phyloP scores from a whole-genome alignment of 2,113 vertebrate species.

The Neomonachus schauinslandi region DNA sequence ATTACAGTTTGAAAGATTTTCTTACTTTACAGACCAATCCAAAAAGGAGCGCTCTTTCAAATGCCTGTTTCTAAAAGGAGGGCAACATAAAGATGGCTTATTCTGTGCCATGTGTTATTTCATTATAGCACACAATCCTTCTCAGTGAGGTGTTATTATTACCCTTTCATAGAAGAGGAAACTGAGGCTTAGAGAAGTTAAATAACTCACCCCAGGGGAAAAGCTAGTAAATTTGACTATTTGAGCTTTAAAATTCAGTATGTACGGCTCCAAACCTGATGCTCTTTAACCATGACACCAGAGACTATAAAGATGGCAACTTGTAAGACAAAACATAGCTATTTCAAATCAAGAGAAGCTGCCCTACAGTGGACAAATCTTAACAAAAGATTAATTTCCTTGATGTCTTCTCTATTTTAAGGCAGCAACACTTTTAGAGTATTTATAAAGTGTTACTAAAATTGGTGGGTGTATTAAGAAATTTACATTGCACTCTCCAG shows the following conservation, averaged over 20 bases:
- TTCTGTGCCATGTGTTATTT: neutral
- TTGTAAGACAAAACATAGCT: neutral
- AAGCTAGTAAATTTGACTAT: neutral
- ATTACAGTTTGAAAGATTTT: neutral
- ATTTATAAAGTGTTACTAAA: slow-evolving; percentile 12
- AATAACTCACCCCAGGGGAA: neutral
- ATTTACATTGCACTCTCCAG: neutral
- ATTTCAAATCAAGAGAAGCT: slow-evolving; percentile 1
- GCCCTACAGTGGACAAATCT: neutral
- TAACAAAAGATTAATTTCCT: neutral
- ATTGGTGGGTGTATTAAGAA: neutral
- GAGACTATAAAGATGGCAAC: neutral
- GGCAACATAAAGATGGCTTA: neutral
- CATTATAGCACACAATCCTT: neutral
- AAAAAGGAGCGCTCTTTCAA: neutral
- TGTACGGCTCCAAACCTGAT: neutral
- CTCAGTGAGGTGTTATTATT: neutral
- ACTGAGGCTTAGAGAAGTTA: neutral
- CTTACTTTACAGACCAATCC: neutral
- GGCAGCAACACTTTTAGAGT: neutral
- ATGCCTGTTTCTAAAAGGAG: neutral
- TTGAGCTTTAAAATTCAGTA: neutral
- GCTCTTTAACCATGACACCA: neutral
- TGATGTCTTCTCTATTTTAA: neutral
- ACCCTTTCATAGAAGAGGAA: neutral